Evolutionary conservation across 2,888 invertebrate genomes (phyloP), one percentile per base, ranked within the genome.

Genomic region (Ophion ellenae): DNA sequence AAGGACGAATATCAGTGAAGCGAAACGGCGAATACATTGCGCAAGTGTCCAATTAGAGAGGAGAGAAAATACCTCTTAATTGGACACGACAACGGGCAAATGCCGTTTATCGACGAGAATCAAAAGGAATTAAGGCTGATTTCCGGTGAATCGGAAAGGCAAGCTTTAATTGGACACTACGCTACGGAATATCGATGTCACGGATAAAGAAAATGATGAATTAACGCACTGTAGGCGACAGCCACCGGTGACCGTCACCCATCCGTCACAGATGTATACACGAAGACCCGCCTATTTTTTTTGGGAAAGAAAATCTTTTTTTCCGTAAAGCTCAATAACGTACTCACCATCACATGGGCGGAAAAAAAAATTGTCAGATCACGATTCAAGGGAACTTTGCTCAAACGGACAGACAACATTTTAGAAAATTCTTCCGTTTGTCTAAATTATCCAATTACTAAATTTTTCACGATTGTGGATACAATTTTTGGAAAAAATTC

Each of bases 21-120:
- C 28, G 14, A 40, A 45, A 24, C 14, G 24, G 9, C 69, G 14
- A 47, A 70, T 47, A 14, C 45, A 47, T 70, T 47, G 28, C 47
- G 28, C 24, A 70, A 47, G 69, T 70, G 45, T 47, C 47, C 47
- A 70, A 70, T 70, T 53, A 47, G 24, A 70, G 47, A 36, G 47
- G 7, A 28, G 24, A 53, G 7, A 32, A 28, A 28, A 24, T 24
- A 53, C 17, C 53, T 9, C 17, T 47, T 28, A 53, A 47, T 53
- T 53, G 70, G 17, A 53, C 17, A 47, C 47, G 69, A 70, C 24
- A 24, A 28, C 24, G 0, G 17, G n/a, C 40, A 2, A 67, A 67
- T 67, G n/a, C 14, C 20, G 11, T 45, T 69, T 14, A 17, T 28
- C n/a, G 14, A 17, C n/a, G 45, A 14, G n/a, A 24, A 17, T 73